phyloP scores from a whole-genome alignment of 2,113 vertebrate species.

The Sciurus niger region DNA sequence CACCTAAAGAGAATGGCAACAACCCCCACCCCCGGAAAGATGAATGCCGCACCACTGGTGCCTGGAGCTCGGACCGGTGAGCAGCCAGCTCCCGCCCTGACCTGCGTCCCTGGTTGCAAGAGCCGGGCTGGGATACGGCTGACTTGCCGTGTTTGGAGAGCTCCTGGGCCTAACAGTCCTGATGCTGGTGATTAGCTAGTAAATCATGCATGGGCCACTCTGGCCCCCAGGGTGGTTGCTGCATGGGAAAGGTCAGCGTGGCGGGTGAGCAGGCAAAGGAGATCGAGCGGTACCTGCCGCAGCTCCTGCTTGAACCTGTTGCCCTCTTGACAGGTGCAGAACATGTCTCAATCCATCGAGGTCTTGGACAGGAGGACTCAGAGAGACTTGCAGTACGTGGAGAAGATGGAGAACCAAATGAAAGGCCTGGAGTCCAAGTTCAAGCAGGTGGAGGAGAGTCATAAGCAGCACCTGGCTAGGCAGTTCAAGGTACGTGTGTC shows the following conservation, averaged over 20 bases:
- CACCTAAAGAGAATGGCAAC: neutral
- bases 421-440: slow-evolving; percentile 98
- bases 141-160: neutral
- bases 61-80: neutral
- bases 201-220: slow-evolving; percentile 64
- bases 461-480: slow-evolving; percentile 98
- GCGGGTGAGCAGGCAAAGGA: fast-evolving
- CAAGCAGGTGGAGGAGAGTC: slow-evolving; percentile 98
- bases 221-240: neutral
- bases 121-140: neutral
- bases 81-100: fast-evolving
- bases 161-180: fast-evolving
- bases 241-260: neutral
- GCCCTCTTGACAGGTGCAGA: slow-evolving; percentile 94
- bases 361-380: slow-evolving; percentile 98
- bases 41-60: fast-evolving
- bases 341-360: slow-evolving; percentile 99
- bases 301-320: slow-evolving; percentile 37
- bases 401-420: slow-evolving; percentile 99
- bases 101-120: neutral
- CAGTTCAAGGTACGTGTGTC: slow-evolving; percentile 95
- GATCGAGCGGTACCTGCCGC: neutral
- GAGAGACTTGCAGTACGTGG: slow-evolving; percentile 97
- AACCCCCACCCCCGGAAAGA: fast-evolving
- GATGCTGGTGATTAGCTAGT: slow-evolving; percentile 65